Evolutionary conservation across 2,797 vertebrate species (phyloP).

Genomic region (Sphaeramia orbicularis): DNA sequence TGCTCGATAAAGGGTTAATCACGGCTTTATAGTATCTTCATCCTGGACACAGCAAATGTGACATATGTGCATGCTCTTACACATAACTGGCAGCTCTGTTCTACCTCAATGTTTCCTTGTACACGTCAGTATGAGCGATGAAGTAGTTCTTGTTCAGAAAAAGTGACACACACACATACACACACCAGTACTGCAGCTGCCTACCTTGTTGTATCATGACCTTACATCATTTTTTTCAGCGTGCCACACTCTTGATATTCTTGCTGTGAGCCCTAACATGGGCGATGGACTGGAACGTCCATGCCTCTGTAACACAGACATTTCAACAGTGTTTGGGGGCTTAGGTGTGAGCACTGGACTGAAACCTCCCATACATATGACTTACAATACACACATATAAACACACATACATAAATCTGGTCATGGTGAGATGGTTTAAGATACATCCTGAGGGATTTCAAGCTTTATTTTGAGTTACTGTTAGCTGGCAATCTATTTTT

Average conservation of each 20-base stretch:
- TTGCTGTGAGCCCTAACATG: slow-evolving; percentile 40
- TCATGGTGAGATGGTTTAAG: background rate
- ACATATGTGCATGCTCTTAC: slow-evolving; percentile 3
- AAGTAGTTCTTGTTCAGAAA: slow-evolving; percentile 37
- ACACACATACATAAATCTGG: slow-evolving; percentile 2
- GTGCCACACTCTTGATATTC: slow-evolving; percentile 52
- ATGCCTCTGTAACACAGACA: slow-evolving; percentile 47
- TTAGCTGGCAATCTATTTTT: background rate
- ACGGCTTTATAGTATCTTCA: slow-evolving; percentile 14
- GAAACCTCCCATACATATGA: slow-evolving; percentile 35
- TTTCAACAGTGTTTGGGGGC: slow-evolving; percentile 16
- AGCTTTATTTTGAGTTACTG: background rate
- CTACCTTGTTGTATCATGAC: slow-evolving; percentile 51
- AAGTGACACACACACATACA: slow-evolving; percentile 20
- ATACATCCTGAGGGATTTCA: background rate
- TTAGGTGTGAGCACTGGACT: slow-evolving; percentile 37
- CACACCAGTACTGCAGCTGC: slow-evolving; percentile 11
- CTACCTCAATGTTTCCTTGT: slow-evolving; percentile 34
- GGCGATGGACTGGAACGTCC: slow-evolving; percentile 53
- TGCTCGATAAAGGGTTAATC: too few relatives aligned
- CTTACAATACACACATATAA: slow-evolving; percentile 3
- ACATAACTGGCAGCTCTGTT: background rate
- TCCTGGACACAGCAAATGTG: slow-evolving; percentile 4
- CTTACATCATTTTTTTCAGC: slow-evolving; percentile 48
- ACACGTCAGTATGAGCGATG: slow-evolving; percentile 40